Evolutionary conservation across 2,888 invertebrate genomes (phyloP), one percentile per base, ranked within the genome.

Genomic region (Halictus quadricinctus): DNA sequence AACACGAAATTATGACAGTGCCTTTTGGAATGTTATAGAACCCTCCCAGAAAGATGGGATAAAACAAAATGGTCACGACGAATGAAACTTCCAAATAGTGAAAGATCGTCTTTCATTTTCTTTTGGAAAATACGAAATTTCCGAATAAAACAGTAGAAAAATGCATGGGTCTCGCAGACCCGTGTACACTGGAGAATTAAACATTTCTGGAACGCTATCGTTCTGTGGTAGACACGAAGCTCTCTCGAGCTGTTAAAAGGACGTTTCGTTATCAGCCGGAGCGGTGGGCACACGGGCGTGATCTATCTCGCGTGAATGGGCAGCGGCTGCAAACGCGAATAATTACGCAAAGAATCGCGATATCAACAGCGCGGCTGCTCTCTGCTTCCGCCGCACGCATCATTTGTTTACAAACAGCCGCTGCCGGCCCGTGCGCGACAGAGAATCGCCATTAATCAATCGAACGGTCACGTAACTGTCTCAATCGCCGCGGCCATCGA

Each of bases 341-440:
- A 85, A 89, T 89, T 89, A 88, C 88, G 88, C 88, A 89, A 89
- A 89, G 85, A 85, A 80, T 29, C 74, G 79, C 58, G 66, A 60
- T 88, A 88, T 88, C 89, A 82, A 88, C 81, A 83, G 74, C 70
- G 58, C 75, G 10, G 69, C 58, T 6, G 66, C 69, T 36, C 64
- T 12, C 41, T 60, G 72, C 77, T 78, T 82, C 73, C 64, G 80
- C 48, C 72, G 69, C 82, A 77, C 64, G 64, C 76, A 50, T 83
- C 83, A 80, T 87, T 86, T 88, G 87, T 89, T 89, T 87, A 84
- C 85, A 89, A 89, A 88, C 85, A 89, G 66, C 74, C 73, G 58
- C 3, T 2, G 29, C 66, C 18, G 66, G 60, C 69, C 78, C 66
- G 72, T 76, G 76, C 66, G 50, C 73, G 25, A 25, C 48, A 36